Percentiles rank a stretch among this genome's conserved stretches.
Evolutionary conservation across 2,113 vertebrate species (phyloP).

Genomic region (Labeo rohita): DNA sequence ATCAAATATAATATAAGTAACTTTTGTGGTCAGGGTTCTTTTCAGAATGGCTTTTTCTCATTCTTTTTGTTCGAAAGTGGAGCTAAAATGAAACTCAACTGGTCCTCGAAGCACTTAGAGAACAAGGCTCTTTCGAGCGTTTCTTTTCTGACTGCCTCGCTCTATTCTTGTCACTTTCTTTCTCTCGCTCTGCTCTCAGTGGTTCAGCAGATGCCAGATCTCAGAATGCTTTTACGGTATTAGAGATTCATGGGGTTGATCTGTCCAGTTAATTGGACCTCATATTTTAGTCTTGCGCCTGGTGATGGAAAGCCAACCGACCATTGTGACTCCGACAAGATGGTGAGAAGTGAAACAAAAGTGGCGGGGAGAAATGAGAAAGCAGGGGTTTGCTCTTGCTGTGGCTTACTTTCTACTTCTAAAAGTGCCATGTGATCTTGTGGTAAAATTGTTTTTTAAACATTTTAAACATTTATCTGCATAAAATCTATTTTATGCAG

Average conservation of each 20-base stretch:
- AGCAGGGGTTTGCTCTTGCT: not conserved
- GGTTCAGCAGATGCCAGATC: slow-evolving; percentile 51
- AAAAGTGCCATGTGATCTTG: not conserved
- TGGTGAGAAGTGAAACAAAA: slow-evolving; percentile 39
- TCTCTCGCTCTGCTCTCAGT: slow-evolving; percentile 6
- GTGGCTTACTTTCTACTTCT: not conserved
- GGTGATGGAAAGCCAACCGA: slow-evolving; percentile 47
- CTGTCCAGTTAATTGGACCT: slow-evolving; percentile 49
- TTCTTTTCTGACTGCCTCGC: slow-evolving; percentile 8
- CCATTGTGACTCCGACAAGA: slow-evolving; percentile 28
- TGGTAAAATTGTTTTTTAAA: not conserved
- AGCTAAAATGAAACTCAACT: slow-evolving; percentile 3
- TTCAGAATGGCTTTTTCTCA: slow-evolving; percentile 19
- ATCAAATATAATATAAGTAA: not conserved
- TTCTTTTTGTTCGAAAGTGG: not conserved
- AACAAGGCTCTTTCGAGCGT: slow-evolving; percentile 18
- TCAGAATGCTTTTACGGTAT: slow-evolving; percentile 54
- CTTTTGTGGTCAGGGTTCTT: slow-evolving; percentile 2
- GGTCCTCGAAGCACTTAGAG: slow-evolving; percentile 23
- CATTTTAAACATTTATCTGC: too few species aligned
- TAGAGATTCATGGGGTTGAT: slow-evolving; percentile 49
- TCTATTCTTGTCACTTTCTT: slow-evolving; percentile 30
- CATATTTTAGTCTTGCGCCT: slow-evolving; percentile 54
- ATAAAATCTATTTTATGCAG: not conserved
- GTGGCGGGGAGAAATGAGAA: not conserved